phyloP scores from a whole-genome alignment of 2,888 invertebrate genomes.

The Volucella inanis region DNA sequence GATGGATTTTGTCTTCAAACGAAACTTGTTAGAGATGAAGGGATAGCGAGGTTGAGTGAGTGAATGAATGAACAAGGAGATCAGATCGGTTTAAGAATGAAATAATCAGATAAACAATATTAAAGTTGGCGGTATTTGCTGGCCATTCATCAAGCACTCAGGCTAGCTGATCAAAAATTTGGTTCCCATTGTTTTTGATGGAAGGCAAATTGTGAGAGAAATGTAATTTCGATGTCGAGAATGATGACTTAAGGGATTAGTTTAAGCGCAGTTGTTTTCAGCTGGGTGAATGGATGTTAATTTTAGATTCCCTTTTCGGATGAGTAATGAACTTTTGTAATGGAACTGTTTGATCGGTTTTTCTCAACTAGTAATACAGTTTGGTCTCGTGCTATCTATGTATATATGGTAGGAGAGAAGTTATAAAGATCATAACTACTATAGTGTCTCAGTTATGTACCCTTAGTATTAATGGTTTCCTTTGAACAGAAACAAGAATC shows the following conservation, averaged over 20 bases:
- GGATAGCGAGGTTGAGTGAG: background rate
- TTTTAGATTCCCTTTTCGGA: conserved; percentile 52
- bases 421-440: no score
- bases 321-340: conserved; percentile 9
- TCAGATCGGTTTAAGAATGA: conserved; percentile 56
- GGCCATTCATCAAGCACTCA: conserved; percentile 5
- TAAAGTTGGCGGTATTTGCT: conserved; percentile 39
- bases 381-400: no score
- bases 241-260: conserved; percentile 61
- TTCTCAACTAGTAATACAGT: no score
- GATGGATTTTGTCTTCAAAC: conserved; percentile 34
- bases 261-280: conserved; percentile 57
- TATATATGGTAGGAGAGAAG: no score
- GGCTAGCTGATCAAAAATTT: conserved; percentile 6
- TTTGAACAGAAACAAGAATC: no score
- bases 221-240: conserved; percentile 26
- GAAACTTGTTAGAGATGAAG: background rate
- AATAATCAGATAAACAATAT: conserved; percentile 65
- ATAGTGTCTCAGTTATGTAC: no score
- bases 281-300: conserved; percentile 35
- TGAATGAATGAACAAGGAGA: conserved; percentile 20
- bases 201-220: conserved; percentile 26
- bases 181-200: conserved; percentile 1
- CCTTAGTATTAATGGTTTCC: no score
- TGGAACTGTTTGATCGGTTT: no score